Percentiles rank a stretch among this genome's conserved stretches.
Conservation (phyloP, 2,888 invertebrate genomes). For the Orgyia antiqua region DNA sequence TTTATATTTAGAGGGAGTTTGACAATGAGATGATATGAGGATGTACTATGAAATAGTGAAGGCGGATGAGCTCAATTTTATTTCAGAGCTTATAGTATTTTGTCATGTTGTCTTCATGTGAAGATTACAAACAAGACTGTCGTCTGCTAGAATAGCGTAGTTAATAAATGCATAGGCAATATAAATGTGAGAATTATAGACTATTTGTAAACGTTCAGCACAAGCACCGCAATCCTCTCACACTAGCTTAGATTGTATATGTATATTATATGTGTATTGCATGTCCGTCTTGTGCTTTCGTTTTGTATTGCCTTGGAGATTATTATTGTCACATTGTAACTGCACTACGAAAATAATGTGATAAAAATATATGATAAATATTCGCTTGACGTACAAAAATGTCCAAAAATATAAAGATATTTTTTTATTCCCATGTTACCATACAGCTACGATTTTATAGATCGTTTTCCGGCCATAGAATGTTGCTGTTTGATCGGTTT, state of each 20-base stretch:
- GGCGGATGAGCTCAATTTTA: slow-evolving; percentile 15
- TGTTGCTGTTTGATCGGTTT: no score
- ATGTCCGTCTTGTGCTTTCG: slow-evolving; percentile 27
- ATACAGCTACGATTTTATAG: no score
- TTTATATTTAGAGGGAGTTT: slow-evolving; percentile 8
- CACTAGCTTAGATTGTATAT: slow-evolving; percentile 3
- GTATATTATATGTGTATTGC: slow-evolving; percentile 16
- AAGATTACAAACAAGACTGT: slow-evolving; percentile 52
- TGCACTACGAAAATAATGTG: slow-evolving; percentile 39
- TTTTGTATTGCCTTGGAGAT: slow-evolving; percentile 17
- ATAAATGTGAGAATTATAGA: slow-evolving; percentile 22
- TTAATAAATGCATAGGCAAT: slow-evolving; percentile 32
- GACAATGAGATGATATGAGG: slow-evolving; percentile 3
- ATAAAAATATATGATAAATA: slow-evolving; percentile 35
- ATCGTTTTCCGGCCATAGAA: no score
- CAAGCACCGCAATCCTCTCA: slow-evolving; percentile 15
- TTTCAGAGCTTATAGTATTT: slow-evolving; percentile 12
- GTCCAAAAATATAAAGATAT: slow-evolving; percentile 35
- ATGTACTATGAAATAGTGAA: neutral
- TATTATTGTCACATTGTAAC: slow-evolving; percentile 19
- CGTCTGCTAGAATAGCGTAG: slow-evolving; percentile 42
- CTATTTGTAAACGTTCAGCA: slow-evolving; percentile 1
- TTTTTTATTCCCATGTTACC: no score
- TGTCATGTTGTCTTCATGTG: slow-evolving; percentile 34
- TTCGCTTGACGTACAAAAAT: slow-evolving; percentile 45